These are phyloP conservation scores for Drosophila equinoxialis DNA, from an alignment of 1,140 invertebrate genomes.

Conservation along the genomic window DNA sequence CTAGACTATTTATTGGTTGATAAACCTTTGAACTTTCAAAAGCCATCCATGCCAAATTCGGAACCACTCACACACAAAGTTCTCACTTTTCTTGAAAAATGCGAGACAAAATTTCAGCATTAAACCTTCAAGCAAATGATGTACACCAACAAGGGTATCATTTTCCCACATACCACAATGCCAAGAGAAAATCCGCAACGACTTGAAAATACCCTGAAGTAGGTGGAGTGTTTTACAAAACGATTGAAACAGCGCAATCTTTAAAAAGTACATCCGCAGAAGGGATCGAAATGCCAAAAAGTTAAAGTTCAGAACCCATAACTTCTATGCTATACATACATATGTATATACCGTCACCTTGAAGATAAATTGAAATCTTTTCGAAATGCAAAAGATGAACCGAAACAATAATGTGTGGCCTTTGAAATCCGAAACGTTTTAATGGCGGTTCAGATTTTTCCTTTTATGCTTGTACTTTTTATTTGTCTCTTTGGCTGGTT, in stretches of 20 bases:
- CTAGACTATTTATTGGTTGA: conserved; percentile 9
- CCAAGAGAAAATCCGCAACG: background rate
- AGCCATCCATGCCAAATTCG: conserved; percentile 14
- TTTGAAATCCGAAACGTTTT: conserved; percentile 66
- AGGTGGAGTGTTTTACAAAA: too few species aligned
- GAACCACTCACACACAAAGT: background rate
- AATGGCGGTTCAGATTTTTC: conserved; percentile 32
- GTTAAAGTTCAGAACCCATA: too few species aligned
- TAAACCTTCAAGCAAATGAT: conserved; percentile 21
- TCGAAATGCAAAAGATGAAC: conserved; percentile 42
- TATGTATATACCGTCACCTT: background rate
- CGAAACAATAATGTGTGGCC: conserved; percentile 60
- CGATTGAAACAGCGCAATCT: too few species aligned
- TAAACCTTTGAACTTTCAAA: conserved; percentile 39
- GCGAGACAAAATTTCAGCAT: conserved; percentile 20
- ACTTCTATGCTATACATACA: too few species aligned
- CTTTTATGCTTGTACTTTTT: conserved; percentile 2
- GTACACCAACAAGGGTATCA: conserved; percentile 31
- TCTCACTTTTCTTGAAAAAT: conserved; percentile 6
- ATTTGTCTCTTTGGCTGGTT: background rate
- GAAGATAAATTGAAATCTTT: conserved; percentile 59
- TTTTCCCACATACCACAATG: conserved; percentile 38
- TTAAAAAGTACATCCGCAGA: too few species aligned
- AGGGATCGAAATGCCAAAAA: too few species aligned
- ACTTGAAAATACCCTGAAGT: background rate